A percentile compares a stretch with the other conserved stretches of the same genome.
These are phyloP conservation scores for Drosophila albomicans DNA, from an alignment of 1,140 invertebrate genomes.

Conservation along the genomic window DNA sequence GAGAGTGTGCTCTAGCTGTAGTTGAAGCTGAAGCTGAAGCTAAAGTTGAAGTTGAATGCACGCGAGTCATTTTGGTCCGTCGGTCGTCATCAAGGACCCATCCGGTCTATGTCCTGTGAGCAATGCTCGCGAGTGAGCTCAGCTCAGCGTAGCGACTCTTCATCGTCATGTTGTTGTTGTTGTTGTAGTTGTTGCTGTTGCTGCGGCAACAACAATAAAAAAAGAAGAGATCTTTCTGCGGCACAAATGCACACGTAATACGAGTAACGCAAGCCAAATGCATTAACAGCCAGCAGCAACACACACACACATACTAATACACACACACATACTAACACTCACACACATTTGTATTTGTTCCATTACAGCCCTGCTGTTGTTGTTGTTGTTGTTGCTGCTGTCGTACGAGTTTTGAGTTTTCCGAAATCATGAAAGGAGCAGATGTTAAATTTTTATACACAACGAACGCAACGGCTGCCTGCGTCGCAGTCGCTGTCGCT, in stretches of 20 bases:
- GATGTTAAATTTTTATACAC: constrained; percentile 84
- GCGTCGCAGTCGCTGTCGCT: constrained; percentile 31
- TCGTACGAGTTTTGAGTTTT: constrained; percentile 82
- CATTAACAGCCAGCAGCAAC: constrained; percentile 71
- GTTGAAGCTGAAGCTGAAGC: constrained; percentile 25
- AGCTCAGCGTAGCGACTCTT: too few species aligned
- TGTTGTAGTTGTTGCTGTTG: neutral
- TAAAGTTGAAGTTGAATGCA: constrained; percentile 67
- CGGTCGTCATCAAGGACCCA: constrained; percentile 57
- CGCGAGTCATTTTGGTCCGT: constrained; percentile 39
- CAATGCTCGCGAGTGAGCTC: constrained; percentile 13
- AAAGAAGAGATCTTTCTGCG: constrained; percentile 50
- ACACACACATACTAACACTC: constrained; percentile 23
- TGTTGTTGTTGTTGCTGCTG: constrained; percentile 52
- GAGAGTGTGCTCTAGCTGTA: neutral
- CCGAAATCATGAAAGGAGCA: constrained; percentile 84
- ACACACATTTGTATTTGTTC: constrained; percentile 67
- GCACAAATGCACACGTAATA: constrained; percentile 80
- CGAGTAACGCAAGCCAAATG: constrained; percentile 80
- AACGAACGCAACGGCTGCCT: constrained; percentile 33
- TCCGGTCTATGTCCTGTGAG: constrained; percentile 43
- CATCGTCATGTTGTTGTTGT: constrained; percentile 1
- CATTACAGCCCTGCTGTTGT: constrained; percentile 68
- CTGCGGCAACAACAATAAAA: neutral
- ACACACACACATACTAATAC: constrained; percentile 34